phyloP scores from a whole-genome alignment of 2,797 vertebrate species.

The Centropyge bicolor region DNA sequence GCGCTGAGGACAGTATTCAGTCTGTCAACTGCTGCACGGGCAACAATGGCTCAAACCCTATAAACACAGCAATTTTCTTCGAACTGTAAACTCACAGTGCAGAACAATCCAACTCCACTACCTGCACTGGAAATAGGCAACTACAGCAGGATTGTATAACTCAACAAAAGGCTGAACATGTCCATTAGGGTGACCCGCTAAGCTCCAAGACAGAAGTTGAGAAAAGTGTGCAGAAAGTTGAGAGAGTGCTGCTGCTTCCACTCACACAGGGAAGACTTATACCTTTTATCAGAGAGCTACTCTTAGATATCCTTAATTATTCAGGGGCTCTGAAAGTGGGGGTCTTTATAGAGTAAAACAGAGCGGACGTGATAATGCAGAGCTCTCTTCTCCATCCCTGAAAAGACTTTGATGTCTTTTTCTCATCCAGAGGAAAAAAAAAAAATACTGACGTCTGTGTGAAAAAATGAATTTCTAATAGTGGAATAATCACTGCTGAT shows the following conservation, averaged over 20 bases:
- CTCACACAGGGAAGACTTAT: conserved; percentile 38
- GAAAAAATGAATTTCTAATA: conserved; percentile 48
- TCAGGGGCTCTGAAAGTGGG: conserved; percentile 66
- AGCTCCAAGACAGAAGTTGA: conserved; percentile 27
- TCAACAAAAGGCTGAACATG: conserved; percentile 20
- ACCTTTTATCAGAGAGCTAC: conserved; percentile 66
- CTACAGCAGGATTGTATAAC: background rate
- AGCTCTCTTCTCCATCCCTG: conserved; percentile 39
- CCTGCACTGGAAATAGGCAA: conserved; percentile 24
- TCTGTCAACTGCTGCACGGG: conserved; percentile 26
- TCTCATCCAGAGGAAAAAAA: conserved; percentile 25
- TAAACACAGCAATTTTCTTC: conserved; percentile 40
- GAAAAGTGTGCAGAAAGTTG: conserved; percentile 35
- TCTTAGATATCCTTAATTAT: conserved; percentile 75
- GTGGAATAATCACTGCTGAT: conserved; percentile 59
- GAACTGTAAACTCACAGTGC: conserved; percentile 21
- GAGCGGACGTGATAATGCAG: conserved; percentile 53
- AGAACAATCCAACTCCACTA: conserved; percentile 11
- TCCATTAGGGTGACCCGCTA: conserved; percentile 44
- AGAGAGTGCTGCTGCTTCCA: conserved; percentile 37
- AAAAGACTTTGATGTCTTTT: conserved; percentile 64
- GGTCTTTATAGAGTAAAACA: conserved; percentile 67
- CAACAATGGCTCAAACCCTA: conserved; percentile 23
- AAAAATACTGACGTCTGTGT: conserved; percentile 16
- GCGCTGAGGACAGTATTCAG: conserved; percentile 52